Base-by-base conservation (phyloP, 1,140 invertebrate genomes). In the Gonatopus flavifemur region DNA sequence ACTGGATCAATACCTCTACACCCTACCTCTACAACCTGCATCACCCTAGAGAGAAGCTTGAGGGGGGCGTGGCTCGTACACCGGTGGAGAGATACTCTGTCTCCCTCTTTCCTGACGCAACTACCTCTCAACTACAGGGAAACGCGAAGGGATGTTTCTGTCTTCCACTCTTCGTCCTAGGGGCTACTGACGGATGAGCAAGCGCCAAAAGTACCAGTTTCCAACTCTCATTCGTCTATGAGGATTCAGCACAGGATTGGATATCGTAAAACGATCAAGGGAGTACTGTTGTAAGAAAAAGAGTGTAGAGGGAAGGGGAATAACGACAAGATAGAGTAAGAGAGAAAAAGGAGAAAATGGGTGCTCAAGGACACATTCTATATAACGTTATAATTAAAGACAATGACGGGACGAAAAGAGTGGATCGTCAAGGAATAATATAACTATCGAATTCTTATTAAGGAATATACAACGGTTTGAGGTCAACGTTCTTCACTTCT, bases 1-100 rank as follows among this genome's bases (percentile, higher is more conserved):
- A 56, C 15, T 53, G 74, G 74, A 78, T 78, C 76, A 76, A 78
- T 78, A 77, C 71, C 70, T 62, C n/a, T n/a, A n/a, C n/a, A 68
- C 62, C 62, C 69, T 64, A 66, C 69, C 70, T n/a, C n/a, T 73
- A 71, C 68, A 74, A 72, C 69, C 69, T 70, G 69, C 66, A 62
- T 60, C 59, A 67, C 62, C 59, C n/a, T n/a, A n/a, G n/a, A n/a
- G n/a, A n/a, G n/a, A 64, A 72, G 67, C 69, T 70, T 67, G 55
- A 62, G 66, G 72, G 72, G 75, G 75, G 75, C 76, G 76, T 77
- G 76, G 76, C 67, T 63, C 69, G 67, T 68, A 67, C 68, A 74
- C 70, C 68, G 46, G 46, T 21, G 24, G 58, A 61, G 70, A 75
- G 72, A 77, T 69, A 68, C 42, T 45, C 48, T 38, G 40, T 39